A percentile compares a stretch with the other conserved stretches of the same genome.
Evolutionary conservation across 2,113 vertebrate genomes (phyloP).

Genomic region (Mesocricetus auratus): DNA sequence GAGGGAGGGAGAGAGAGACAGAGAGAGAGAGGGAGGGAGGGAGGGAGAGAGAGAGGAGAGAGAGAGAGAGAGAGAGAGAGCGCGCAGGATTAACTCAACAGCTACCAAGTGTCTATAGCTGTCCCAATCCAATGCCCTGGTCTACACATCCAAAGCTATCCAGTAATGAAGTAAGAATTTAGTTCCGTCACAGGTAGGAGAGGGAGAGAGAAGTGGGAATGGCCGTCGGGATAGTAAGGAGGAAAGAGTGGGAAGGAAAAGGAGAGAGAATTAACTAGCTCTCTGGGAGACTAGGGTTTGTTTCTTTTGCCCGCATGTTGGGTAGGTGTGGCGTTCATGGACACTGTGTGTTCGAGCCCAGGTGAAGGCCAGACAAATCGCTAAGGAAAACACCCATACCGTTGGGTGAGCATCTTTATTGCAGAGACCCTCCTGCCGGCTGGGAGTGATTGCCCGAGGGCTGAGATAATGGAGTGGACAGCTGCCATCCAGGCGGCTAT

Average conservation of each 20-base stretch:
- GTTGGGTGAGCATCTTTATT: background rate
- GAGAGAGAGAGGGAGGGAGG: too few species aligned
- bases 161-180: constrained; percentile 42
- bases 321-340: background rate
- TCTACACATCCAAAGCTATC: background rate
- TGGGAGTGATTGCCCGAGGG: background rate
- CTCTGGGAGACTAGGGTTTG: background rate
- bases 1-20: too few species aligned
- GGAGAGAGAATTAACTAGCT: background rate
- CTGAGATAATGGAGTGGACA: background rate
- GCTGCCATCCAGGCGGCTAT: background rate
- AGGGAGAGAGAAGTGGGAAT: background rate
- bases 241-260: background rate
- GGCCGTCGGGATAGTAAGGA: background rate
- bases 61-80: too few species aligned
- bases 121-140: background rate
- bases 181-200: background rate
- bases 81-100: background rate
- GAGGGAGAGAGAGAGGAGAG: too few species aligned
- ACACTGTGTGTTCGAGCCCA: background rate
- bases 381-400: too few species aligned
- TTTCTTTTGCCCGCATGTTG: background rate
- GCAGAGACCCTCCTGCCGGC: too few species aligned
- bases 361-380: background rate
- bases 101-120: background rate